Evolutionary conservation across 2,888 invertebrate species (phyloP).

Genomic region (Heterodera filipjevi): DNA sequence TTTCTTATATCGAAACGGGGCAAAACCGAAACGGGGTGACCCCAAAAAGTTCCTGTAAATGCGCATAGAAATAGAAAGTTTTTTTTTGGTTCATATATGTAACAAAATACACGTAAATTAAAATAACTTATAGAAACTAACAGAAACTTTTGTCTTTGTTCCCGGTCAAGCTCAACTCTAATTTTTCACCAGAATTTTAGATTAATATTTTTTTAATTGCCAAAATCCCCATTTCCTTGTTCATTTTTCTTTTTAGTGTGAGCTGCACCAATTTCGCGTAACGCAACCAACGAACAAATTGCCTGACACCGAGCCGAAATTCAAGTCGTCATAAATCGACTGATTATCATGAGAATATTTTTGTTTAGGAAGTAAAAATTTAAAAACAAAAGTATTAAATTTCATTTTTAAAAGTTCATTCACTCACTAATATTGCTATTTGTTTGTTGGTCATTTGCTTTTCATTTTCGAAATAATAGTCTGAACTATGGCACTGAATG

Average conservation of each 20-base stretch:
- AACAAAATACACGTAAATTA: too few species aligned
- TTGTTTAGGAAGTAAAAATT: background rate
- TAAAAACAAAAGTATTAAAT: background rate
- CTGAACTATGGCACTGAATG: background rate
- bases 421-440: background rate
- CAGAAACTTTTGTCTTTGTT: too few species aligned
- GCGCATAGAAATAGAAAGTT: too few species aligned
- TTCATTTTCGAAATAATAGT: background rate
- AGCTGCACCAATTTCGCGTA: slow-evolving; percentile 54
- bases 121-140: too few species aligned
- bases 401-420: background rate
- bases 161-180: too few species aligned
- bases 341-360: background rate
- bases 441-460: background rate
- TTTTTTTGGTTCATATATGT: too few species aligned
- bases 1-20: too few species aligned
- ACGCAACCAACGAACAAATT: slow-evolving; percentile 58
- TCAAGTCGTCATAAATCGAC: slow-evolving; percentile 20
- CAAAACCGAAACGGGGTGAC: too few species aligned
- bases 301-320: slow-evolving; percentile 56
- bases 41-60: too few species aligned
- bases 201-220: slow-evolving; percentile 22
- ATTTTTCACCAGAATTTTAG: background rate
- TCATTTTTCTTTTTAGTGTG: slow-evolving; percentile 44
- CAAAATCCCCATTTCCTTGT: slow-evolving; percentile 7